A percentile compares a stretch with the other conserved stretches of the same genome.
phyloP scores from a whole-genome alignment of 2,113 vertebrate genomes.

The Uropsilus gracilis region DNA sequence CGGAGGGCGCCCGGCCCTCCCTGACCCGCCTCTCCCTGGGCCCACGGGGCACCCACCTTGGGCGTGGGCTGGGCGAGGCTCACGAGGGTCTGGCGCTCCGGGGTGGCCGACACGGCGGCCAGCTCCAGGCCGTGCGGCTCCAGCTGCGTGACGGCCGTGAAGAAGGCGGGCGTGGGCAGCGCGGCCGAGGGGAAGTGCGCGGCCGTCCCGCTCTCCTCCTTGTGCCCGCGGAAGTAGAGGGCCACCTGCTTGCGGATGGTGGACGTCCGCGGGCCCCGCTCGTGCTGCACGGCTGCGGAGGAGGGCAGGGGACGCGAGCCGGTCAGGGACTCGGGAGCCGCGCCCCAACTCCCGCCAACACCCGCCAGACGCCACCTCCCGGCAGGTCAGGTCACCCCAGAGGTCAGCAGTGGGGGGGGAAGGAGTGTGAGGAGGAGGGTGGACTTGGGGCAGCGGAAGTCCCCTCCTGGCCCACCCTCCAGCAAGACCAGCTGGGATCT shows the following conservation, averaged over 20 bases:
- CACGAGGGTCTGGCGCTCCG: constrained; percentile 95
- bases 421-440: neutral
- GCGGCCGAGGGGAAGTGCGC: constrained; percentile 92
- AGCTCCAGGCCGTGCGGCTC: constrained; percentile 96
- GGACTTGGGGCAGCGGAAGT: too few relatives aligned
- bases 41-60: constrained; percentile 88
- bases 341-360: too few relatives aligned
- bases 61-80: constrained; percentile 97
- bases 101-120: constrained; percentile 91
- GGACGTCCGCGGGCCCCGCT: constrained; percentile 96
- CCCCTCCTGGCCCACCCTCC: neutral
- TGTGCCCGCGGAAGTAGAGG: constrained; percentile 98
- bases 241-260: constrained; percentile 99
- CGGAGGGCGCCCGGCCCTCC: too few relatives aligned
- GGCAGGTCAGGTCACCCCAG: neutral
- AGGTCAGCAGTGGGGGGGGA: neutral
- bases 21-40: neutral
- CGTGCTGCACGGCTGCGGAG: constrained; percentile 95
- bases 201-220: constrained; percentile 93
- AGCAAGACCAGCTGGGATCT: neutral
- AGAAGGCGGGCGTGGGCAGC: constrained; percentile 94
- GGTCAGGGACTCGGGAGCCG: neutral
- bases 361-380: neutral
- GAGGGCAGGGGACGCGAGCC: neutral
- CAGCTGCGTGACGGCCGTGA: constrained; percentile 96